phyloP scores from a whole-genome alignment of 2,888 invertebrate species.

The Mythimna albipuncta region DNA sequence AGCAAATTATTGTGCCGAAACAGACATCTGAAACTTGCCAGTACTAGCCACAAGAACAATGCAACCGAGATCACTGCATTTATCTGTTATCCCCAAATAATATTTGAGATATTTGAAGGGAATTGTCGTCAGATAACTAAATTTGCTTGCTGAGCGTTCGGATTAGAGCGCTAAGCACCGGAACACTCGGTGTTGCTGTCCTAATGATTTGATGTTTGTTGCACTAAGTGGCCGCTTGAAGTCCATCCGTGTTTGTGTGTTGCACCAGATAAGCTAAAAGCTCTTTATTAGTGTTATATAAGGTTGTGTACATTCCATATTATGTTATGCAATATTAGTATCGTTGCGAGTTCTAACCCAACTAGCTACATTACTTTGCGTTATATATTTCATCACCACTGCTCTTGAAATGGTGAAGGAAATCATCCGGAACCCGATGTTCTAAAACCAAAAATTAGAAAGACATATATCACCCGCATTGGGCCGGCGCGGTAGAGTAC shows the following conservation, averaged over 20 bases:
- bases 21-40: neutral
- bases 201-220: conserved; percentile 3
- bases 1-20: neutral
- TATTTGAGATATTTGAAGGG: neutral
- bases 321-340: too few relatives aligned
- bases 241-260: neutral
- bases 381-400: too few relatives aligned
- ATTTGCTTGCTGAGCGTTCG: conserved; percentile 2
- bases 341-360: too few relatives aligned
- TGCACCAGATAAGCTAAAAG: neutral
- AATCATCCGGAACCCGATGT: too few relatives aligned
- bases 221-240: conserved; percentile 1
- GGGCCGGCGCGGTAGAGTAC: too few relatives aligned
- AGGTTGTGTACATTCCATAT: too few relatives aligned
- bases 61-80: neutral
- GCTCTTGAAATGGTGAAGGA: too few relatives aligned
- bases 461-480: too few relatives aligned
- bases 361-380: too few relatives aligned
- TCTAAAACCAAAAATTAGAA: too few relatives aligned
- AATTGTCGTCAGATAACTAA: neutral
- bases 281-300: neutral
- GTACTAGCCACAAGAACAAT: neutral
- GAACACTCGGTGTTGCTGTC: neutral
- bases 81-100: neutral
- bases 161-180: neutral